Conservation (phyloP, 2,888 invertebrate genomes). For the Acrobasis consociella region DNA sequence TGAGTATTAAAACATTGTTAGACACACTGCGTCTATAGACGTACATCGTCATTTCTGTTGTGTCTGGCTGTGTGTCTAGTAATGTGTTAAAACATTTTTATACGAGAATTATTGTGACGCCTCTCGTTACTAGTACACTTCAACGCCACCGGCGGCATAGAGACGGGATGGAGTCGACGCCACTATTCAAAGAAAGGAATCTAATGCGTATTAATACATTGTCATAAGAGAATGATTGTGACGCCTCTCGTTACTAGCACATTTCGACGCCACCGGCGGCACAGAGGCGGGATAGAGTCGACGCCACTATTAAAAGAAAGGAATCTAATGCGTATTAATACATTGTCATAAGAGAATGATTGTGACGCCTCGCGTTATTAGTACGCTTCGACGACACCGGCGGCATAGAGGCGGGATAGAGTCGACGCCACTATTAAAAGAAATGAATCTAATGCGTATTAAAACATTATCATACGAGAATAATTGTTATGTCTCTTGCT, state of each 20-base stretch:
- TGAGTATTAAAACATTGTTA: too few species aligned
- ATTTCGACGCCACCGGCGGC: slow-evolving; percentile 67
- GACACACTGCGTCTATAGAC: too few species aligned
- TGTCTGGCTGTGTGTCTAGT: too few species aligned
- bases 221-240: slow-evolving; percentile 81
- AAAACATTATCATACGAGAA: background rate
- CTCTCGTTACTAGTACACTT: slow-evolving; percentile 75
- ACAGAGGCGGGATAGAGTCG: slow-evolving; percentile 42
- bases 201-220: slow-evolving; percentile 81
- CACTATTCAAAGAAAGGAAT: slow-evolving; percentile 60
- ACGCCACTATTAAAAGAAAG: too few species aligned
- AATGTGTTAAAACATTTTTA: slow-evolving; percentile 78
- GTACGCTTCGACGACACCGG: background rate
- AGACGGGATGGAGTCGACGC: slow-evolving; percentile 39
- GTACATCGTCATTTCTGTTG: too few species aligned
- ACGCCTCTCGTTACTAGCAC: slow-evolving; percentile 75
- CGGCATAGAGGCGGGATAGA: background rate
- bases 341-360: background rate
- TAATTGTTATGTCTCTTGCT: background rate
- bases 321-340: too few species aligned
- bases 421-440: background rate
- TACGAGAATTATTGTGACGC: slow-evolving; percentile 81
- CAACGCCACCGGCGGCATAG: slow-evolving; percentile 58
- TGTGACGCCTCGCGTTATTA: background rate
- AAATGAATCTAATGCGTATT: too few species aligned